A percentile compares a stretch with the other conserved stretches of the same genome.
These are phyloP conservation scores for Abramis brama DNA, from an alignment of 2,113 vertebrate species.

Conservation along the genomic window DNA sequence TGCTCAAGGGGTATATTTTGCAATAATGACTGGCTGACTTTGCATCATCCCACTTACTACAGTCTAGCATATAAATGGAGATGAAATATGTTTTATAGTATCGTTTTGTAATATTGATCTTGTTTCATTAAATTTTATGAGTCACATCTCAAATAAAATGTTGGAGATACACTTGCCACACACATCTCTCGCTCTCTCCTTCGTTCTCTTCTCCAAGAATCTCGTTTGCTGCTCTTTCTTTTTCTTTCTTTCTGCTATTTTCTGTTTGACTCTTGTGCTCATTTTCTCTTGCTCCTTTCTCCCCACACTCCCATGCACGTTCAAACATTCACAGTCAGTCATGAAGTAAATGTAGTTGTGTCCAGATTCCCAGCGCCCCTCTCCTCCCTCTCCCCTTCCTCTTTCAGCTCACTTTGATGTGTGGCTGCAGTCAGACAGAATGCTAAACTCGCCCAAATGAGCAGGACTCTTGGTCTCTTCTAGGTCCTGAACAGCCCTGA, in stretches of 20 bases:
- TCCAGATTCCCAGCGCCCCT: slow-evolving; percentile 8
- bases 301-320: background rate
- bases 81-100: no score
- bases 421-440: slow-evolving; percentile 37
- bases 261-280: background rate
- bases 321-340: background rate
- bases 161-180: background rate
- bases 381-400: slow-evolving; percentile 10
- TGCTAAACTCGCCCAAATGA: slow-evolving; percentile 28
- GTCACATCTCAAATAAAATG: background rate
- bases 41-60: background rate
- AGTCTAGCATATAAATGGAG: background rate
- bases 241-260: background rate
- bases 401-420: slow-evolving; percentile 34
- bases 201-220: background rate
- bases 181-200: slow-evolving; percentile 6
- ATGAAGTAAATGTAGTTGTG: background rate
- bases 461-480: slow-evolving; percentile 4
- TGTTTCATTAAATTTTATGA: background rate
- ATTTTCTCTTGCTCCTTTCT: background rate
- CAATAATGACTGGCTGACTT: background rate
- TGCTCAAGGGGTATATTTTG: background rate
- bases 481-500: background rate
- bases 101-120: background rate
- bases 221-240: background rate